Percentiles rank a stretch among this genome's conserved stretches.
These are phyloP conservation scores for Drosophila truncata DNA, from an alignment of 1,140 invertebrate genomes.

Conservation along the genomic window DNA sequence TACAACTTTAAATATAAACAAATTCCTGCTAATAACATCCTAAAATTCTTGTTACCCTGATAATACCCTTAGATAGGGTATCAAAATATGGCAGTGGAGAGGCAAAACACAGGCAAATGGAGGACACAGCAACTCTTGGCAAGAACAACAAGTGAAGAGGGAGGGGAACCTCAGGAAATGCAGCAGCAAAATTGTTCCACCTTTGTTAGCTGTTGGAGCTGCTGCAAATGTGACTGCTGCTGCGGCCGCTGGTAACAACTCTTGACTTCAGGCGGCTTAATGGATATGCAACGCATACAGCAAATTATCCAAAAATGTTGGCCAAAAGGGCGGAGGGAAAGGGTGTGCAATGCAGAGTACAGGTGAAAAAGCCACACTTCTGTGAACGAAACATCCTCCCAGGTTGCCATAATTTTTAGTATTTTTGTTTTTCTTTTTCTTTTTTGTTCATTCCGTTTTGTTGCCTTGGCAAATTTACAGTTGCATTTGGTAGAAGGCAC, in stretches of 20 bases:
- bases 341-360: slow-evolving; percentile 16
- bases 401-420: slow-evolving; percentile 25
- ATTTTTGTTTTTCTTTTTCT: background rate
- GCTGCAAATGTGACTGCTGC: slow-evolving; percentile 5
- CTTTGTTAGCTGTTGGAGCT: slow-evolving; percentile 54
- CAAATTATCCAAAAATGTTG: slow-evolving; percentile 61
- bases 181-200: slow-evolving; percentile 68
- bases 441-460: too few species aligned
- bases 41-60: background rate
- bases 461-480: slow-evolving; percentile 46
- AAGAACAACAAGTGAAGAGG: slow-evolving; percentile 32
- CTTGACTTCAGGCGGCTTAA: slow-evolving; percentile 57
- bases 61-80: slow-evolving; percentile 7
- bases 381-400: slow-evolving; percentile 14
- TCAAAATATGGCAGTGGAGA: slow-evolving; percentile 3
- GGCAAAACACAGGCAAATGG: slow-evolving; percentile 1
- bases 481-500: slow-evolving; percentile 33
- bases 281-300: slow-evolving; percentile 65
- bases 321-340: background rate
- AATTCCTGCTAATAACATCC: background rate
- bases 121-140: slow-evolving; percentile 15
- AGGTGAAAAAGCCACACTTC: slow-evolving; percentile 33
- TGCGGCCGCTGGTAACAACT: slow-evolving; percentile 26
- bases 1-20: background rate
- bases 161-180: slow-evolving; percentile 14